These are phyloP conservation scores for Copidosoma floridanum DNA, from an alignment of 1,140 invertebrate species.

Conservation along the genomic window DNA sequence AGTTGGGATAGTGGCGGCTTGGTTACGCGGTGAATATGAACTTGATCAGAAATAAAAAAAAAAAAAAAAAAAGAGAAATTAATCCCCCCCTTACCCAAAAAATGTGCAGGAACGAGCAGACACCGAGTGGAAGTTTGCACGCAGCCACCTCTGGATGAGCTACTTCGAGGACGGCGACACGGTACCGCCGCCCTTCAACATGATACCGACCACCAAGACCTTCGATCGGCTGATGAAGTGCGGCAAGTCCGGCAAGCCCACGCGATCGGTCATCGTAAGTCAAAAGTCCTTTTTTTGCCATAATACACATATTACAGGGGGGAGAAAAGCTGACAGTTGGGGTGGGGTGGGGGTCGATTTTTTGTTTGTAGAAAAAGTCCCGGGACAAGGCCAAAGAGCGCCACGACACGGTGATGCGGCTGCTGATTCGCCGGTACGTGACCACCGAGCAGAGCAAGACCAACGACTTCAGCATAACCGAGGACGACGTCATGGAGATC, in stretches of 20 bases:
- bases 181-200: constrained; percentile 84
- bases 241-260: constrained; percentile 52
- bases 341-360: too few species aligned
- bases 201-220: constrained; percentile 74
- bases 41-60: too few species aligned
- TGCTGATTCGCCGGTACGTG: constrained; percentile 78
- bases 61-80: too few species aligned
- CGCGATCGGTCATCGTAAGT: constrained; percentile 65
- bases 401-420: constrained; percentile 75
- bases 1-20: too few species aligned
- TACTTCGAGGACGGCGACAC: constrained; percentile 87
- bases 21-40: too few species aligned
- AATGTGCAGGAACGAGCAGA: constrained; percentile 74
- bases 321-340: too few species aligned
- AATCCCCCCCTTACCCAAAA: too few species aligned
- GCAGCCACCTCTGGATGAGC: constrained; percentile 88
- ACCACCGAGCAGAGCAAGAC: constrained; percentile 79
- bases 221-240: constrained; percentile 60
- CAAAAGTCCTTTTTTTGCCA: constrained; percentile 6
- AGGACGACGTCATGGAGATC: constrained; percentile 95
- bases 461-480: constrained; percentile 84
- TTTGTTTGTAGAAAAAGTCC: constrained; percentile 65
- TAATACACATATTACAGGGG: too few species aligned
- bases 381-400: constrained; percentile 66
- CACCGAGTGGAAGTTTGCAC: constrained; percentile 89